Evolutionary conservation across 2,113 vertebrate species (phyloP), one percentile per base, ranked within the genome.

Genomic region (Kobus ellipsiprymnus): DNA sequence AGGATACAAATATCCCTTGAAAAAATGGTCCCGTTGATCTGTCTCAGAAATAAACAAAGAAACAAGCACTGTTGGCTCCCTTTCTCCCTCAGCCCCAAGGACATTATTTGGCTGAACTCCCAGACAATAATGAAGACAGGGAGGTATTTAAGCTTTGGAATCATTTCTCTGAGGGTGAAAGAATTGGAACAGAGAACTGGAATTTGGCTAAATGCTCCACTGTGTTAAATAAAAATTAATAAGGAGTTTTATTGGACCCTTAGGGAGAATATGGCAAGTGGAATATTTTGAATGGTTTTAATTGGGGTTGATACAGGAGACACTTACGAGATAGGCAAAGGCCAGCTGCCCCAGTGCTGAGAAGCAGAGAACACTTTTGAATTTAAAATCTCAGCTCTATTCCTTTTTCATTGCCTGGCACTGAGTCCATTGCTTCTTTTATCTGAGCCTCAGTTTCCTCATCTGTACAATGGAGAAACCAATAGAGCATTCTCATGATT

Each of bases 161-260:
- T 92, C 71, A 12, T 94, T 92, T 94, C 80, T 95, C 81, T 48
- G 25, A 86, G 86, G 30, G 9, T 77, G 82, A 86, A 93, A 94
- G 77, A 60, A 82, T 36, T 55, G 67, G 89, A 95, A 59, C 54
- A 9, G 5, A 57, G 77, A 83, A 9, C 64, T 46, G 3, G 82
- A 85, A 54, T 54, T 84, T 44, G n/a, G 96, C 88, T 30, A 46
- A 60, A 54, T 19, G 81, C 57, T 52, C 71, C 29, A 7, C 25
- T 6, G 0, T 23, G 86, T 87, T 93, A 88, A 94, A n/a, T 87
- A 81, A 84, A 90, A 96, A 88, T 95, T 82, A 92, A 97, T 83
- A 74, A 96, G 62, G 91, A 85, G 84, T 59, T 80, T 86, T 48
- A 78, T 5, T 30, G 94, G 91, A 9, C 77, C 62, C 64, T 67